Evolutionary conservation across 2,888 invertebrate genomes (phyloP), one percentile per base, ranked within the genome.

Genomic region (Cheilosia vulpina): DNA sequence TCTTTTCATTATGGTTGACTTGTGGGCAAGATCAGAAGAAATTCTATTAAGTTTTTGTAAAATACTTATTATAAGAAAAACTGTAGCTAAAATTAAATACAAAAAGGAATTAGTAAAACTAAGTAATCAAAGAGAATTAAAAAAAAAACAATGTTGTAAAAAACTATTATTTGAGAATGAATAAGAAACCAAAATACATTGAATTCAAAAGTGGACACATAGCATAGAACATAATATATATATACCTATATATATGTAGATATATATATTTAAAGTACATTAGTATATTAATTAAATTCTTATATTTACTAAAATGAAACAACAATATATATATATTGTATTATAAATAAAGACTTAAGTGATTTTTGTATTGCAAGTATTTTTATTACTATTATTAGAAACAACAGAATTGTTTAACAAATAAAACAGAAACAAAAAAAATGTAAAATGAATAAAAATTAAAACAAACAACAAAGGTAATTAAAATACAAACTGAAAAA

Each of bases 341-440:
- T 76, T 66, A 66, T 76, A 83, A 84, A 87, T 84, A 87, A 82
- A 87, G 87, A 87, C 83, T 87, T 87, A 87, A 87, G 85, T 87
- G 81, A 87, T 87, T 87, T 87, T 87, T 87, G 87, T 87, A 87
- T 87, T 87, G 83, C 80, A 87, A 87, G 79, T 87, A 87, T 87
- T 82, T 87, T 85, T 87, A 87, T 87, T 87, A 83, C 87, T 85
- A 83, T 83, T 85, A 83, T 77, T 83, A 77, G 60, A 73, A 52
- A 69, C 50, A 69, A 27, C 27, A 52, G 65, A 84, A 69, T 87
- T 79, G 81, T 80, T 87, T 78, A 85, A 76, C 76, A 69, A 71
- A 75, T 66, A 69, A 75, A 72, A 65, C 15, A 88, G 69, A 85
- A 77, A 21, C 65, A 71, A 76, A 68, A 57, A 47, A 77, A 69